These are phyloP conservation scores for Aricia agestis DNA, from an alignment of 1,140 invertebrate species.

Conservation along the genomic window DNA sequence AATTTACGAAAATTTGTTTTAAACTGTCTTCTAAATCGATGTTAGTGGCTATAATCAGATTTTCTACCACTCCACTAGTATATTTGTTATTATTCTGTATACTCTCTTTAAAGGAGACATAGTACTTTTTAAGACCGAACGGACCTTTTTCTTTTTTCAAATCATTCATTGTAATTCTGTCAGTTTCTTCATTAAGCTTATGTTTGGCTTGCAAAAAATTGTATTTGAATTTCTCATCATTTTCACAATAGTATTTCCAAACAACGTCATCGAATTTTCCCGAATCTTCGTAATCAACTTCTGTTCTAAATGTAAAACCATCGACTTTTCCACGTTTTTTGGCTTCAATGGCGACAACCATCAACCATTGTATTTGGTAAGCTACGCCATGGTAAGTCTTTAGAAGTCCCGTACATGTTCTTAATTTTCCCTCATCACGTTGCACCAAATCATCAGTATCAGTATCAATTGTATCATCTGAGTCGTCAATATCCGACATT, in stretches of 20 bases:
- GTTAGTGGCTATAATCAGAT: constrained; percentile 13
- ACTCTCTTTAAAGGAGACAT: not conserved
- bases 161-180: constrained; percentile 11
- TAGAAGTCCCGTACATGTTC: constrained; percentile 14
- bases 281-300: constrained; percentile 16
- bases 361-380: constrained; percentile 20
- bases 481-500: not conserved
- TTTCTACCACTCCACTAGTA: not conserved
- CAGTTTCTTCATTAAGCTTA: not conserved
- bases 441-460: not conserved
- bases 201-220: constrained; percentile 19
- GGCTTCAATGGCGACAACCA: constrained; percentile 14
- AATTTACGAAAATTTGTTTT: not conserved
- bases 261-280: constrained; percentile 22
- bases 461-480: not conserved
- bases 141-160: constrained; percentile 3
- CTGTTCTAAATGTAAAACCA: constrained; percentile 20
- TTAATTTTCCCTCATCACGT: not conserved
- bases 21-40: constrained; percentile 15
- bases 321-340: not conserved
- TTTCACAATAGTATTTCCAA: constrained; percentile 13
- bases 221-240: not conserved
- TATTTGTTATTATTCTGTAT: not conserved
- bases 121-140: constrained; percentile 12
- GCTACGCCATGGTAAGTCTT: constrained; percentile 18